Evolutionary conservation across 2,113 vertebrate species (phyloP), one percentile per base, ranked within the genome.

Genomic region (Sisor rabdophorus): DNA sequence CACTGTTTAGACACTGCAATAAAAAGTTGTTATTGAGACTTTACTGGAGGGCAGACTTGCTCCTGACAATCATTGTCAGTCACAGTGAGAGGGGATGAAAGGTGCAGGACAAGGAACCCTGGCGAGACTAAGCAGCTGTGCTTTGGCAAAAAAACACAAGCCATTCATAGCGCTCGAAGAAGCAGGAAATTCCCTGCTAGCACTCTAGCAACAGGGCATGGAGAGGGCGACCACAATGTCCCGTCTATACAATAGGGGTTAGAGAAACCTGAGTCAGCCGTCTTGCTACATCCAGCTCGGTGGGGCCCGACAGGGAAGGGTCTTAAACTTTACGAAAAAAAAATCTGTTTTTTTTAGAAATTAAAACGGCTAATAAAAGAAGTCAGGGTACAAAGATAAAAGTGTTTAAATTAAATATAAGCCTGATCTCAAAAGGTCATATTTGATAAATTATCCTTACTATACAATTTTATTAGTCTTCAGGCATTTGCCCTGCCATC

Each of bases 51-150:
- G 12, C 52, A 67, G 52, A 24, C 53, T 13, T 72, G 53, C 17
- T 28, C 71, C 75, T 20, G 68, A 88, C 88, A 86, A 89, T 90
- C 85, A 83, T 85, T 85, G 84, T 84, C 86, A 88, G 81, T 87
- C 86, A 88, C 81, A 80, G 36, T 59, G 48, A 58, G 44, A 60
- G 9, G n/a, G 40, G 44, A 20, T 53, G 48, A 24, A 48, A 16
- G 69, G 22, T 28, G 9, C 50, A 47, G 69, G 70, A 59, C 22
- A n/a, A 28, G 68, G 55, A 48, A 52, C 44, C 64, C 28, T 22
- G 56, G n/a, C 20, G 32, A 61, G 63, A 54, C 53, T 64, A 47
- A 16, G 75, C 82, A 77, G 80, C 80, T 79, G 76, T 73, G 69
- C 59, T 40, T 36, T 69, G 55, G 61, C 22, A 50, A 30, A 67